Conservation (phyloP, 2,797 vertebrate species). For the Gadopsis bispinosus region DNA sequence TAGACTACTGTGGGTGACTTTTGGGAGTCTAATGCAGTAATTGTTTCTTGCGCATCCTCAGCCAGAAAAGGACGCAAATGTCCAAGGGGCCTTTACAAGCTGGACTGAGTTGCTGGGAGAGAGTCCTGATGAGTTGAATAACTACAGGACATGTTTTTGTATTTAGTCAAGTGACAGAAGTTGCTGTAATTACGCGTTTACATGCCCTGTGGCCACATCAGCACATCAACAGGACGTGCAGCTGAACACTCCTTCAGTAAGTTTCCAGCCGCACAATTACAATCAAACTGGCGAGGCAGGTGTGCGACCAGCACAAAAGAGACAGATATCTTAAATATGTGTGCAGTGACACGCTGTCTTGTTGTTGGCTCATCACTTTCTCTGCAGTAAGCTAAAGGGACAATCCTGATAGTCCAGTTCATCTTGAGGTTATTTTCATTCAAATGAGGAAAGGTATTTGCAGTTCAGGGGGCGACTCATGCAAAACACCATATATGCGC, state of each 20-base stretch:
- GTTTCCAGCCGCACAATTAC: slow-evolving; percentile 33
- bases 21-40: too few relatives aligned
- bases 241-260: slow-evolving; percentile 41
- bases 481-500: background rate
- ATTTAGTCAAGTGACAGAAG: background rate
- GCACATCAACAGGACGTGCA: slow-evolving; percentile 27
- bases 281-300: slow-evolving; percentile 11
- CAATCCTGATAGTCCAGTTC: slow-evolving; percentile 11
- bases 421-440: slow-evolving; percentile 17
- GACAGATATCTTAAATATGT: slow-evolving; percentile 17
- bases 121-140: slow-evolving; percentile 28
- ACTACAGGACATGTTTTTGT: too few relatives aligned
- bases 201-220: slow-evolving; percentile 43
- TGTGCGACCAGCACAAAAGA: slow-evolving; percentile 28
- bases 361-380: background rate
- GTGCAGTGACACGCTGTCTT: slow-evolving; percentile 16
- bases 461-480: background rate
- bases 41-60: background rate
- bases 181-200: slow-evolving; percentile 30
- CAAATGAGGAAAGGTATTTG: background rate
- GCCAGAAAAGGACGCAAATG: background rate
- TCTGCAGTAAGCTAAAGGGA: background rate
- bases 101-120: slow-evolving; percentile 6
- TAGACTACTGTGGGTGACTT: background rate
- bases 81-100: background rate